Base-by-base conservation (phyloP, 2,113 vertebrate genomes). In the Pithys albifrons region DNA sequence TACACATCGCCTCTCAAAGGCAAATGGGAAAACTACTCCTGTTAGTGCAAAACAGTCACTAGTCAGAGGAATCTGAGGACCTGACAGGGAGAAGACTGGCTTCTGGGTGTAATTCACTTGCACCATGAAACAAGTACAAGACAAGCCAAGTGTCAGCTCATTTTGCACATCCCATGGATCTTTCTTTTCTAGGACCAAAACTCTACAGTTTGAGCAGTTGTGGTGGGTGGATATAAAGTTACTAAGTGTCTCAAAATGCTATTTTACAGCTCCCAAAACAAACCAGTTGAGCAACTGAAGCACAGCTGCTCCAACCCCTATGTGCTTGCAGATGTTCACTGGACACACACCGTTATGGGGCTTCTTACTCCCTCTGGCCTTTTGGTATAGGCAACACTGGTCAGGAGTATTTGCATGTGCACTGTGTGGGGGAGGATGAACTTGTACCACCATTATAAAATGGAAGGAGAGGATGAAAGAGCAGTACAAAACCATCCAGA, bases 341-440 rank as follows among this genome's bases (percentile, higher is more conserved):
- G 43, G 27, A 7, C 37, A 39, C 9, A 2, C 19, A 37, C 24
- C 35, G 15, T 28, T 31, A 33, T 0, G 0, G 18, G 45, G 22
- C 12, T 86, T 37, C 37, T 65, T 6, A 29, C 6, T 80, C 46
- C 35, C 52, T 45, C 27, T 48, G 55, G 33, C 57, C 33, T 66
- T 85, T 35, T 18, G 20, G 20, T 3, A 88, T 49, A 82, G 54
- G 61, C 11, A 78, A 6, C 13, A 41, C 13, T 12, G n/a, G 10
- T 14, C 7, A 29, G 9, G 18, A n/a, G 14, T 48, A 3, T 52
- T 71, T 61, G 14, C 28, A 43, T 18, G 8, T 43, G 39, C 14
- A 18, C 37, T 59, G 12, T 13, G 33, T 58, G 16, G 17, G 28
- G 16, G 5, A 51, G 57, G 5, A 33, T 33, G 43, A 71, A n/a